Percentiles rank a stretch among this genome's conserved stretches.
Conservation (phyloP, 2,797 vertebrate genomes). For the Remorina albescens region DNA sequence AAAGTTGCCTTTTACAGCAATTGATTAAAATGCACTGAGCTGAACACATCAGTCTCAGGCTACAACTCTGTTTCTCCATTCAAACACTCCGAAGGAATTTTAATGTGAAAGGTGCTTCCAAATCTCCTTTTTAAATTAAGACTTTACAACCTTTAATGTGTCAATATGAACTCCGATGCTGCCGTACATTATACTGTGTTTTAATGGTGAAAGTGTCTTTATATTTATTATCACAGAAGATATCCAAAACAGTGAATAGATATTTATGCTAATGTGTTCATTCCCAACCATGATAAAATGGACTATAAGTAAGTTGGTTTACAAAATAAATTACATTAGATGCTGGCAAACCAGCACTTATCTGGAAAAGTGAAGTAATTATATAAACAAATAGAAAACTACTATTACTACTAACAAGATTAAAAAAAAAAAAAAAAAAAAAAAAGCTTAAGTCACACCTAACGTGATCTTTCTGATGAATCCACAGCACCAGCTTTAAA, state of each 20-base stretch:
- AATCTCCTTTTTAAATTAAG: neutral
- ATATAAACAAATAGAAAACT: neutral
- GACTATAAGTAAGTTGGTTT: too few relatives aligned
- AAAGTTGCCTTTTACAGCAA: neutral
- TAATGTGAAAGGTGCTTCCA: neutral
- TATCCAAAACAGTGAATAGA: neutral
- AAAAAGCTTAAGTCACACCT: neutral
- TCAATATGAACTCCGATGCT: too few relatives aligned
- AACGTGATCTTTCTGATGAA: neutral
- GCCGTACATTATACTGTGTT: neutral
- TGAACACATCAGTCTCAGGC: neutral
- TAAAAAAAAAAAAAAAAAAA: too few relatives aligned
- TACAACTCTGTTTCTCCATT: neutral
- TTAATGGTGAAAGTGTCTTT: neutral
- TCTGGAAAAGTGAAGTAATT: neutral
- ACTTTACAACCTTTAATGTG: neutral
- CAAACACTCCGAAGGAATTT: neutral
- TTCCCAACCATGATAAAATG: neutral
- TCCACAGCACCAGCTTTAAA: slow-evolving; percentile 78
- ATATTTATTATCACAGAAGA: neutral
- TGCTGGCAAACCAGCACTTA: neutral
- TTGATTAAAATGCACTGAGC: neutral
- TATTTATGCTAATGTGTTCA: neutral
- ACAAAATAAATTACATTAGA: neutral
- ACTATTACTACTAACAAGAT: too few relatives aligned